phyloP scores from a whole-genome alignment of 1,140 invertebrate genomes.

The Mizuhopecten yessoensis region DNA sequence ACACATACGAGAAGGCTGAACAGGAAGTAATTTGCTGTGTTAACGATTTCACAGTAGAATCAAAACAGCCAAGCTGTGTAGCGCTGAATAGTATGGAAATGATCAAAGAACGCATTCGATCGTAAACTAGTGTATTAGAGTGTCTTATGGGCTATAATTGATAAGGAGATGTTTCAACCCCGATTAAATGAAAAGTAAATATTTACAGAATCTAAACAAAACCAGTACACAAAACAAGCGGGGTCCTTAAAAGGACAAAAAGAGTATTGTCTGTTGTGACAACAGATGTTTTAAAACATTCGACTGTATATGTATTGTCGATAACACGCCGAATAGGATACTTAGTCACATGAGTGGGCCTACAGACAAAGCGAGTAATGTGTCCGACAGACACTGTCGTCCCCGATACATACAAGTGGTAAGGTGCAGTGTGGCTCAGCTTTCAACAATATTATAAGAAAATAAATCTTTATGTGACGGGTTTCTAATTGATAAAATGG shows the following conservation, averaged over 20 bases:
- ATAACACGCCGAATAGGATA: background rate
- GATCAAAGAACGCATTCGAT: no score
- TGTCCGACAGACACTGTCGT: background rate
- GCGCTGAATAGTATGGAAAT: background rate
- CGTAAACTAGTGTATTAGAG: background rate
- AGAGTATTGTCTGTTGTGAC: background rate
- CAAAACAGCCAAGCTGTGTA: no score
- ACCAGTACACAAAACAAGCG: background rate
- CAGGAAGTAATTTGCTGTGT: no score
- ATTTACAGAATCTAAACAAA: background rate
- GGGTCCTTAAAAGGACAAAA: background rate
- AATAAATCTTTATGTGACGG: slow-evolving; percentile 34
- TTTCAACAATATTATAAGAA: slow-evolving; percentile 36
- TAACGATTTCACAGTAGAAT: no score
- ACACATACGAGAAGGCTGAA: no score
- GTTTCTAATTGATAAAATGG: slow-evolving; percentile 29
- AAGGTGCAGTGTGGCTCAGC: background rate
- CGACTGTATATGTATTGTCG: background rate
- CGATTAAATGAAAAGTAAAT: background rate
- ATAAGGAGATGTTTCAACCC: background rate
- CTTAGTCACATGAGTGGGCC: background rate
- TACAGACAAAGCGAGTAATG: background rate
- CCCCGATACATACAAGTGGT: background rate
- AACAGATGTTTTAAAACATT: slow-evolving; percentile 32
- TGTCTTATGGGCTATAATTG: background rate